Base-by-base conservation (phyloP, 2,113 vertebrate genomes). In the Rhineura floridana region DNA sequence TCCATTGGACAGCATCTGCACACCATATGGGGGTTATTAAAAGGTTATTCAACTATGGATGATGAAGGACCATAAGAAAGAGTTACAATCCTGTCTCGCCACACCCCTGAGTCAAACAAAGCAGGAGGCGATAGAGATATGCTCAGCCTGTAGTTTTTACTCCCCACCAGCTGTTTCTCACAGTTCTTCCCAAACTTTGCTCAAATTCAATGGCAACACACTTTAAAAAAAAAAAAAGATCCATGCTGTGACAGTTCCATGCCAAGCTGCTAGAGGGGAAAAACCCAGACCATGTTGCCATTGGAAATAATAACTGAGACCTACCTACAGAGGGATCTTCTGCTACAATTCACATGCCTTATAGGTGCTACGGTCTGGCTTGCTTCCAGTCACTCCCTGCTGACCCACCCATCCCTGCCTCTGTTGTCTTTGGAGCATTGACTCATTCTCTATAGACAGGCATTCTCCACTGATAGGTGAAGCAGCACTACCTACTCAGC, bases 11-110 rank as follows among this genome's bases (percentile, higher is more conserved):
- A 89, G 77, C 1, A 89, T 63, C 28, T 81, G 81, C 2, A 87
- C 52, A 75, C 55, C 90, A 91, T 77, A 89, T 91, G 92, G 70
- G 93, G 70, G 44, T 48, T 91, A 39, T 79, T 55, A 86, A 73
- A 90, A 88, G 59, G 8, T 1, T 67, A 13, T 73, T 93, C 78
- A 89, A 75, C 6, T 81, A 39, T 4, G 86, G 87, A 91, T 87
- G 84, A 33, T 55, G 86, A 59, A 23, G 33, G 83, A 11, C 9
- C 69, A 62, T 78, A 1, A 77, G 28, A 48, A 77, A 19, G 44
- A 88, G 70, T 0, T 82, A 65, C 42, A 90, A 78, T 28, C n/a
- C 10, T 83, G 46, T 50, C 15, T 19, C 30, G 30, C 6, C 65
- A 78, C 33, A 52, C 15, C 59, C 30, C 72, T 52, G 30, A 77